These are phyloP conservation scores for Lytechinus variegatus DNA, from an alignment of 35 echinoderm and acorn worm genomes.

Conservation along the genomic window DNA sequence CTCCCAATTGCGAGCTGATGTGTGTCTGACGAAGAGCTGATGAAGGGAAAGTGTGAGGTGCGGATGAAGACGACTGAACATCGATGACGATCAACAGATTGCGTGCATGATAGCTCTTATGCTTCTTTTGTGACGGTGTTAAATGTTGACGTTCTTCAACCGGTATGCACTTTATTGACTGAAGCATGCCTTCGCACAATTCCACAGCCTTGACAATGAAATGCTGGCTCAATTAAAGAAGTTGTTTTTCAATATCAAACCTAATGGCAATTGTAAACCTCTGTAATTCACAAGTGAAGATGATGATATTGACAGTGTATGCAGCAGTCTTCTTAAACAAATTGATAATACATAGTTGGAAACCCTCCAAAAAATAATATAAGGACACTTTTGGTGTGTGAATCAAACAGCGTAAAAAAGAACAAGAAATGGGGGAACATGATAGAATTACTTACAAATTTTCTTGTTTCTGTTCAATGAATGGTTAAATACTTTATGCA, in stretches of 20 bases:
- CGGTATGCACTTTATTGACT: not conserved
- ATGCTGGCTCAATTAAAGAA: not conserved
- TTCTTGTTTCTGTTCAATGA: no score
- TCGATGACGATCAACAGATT: constrained; percentile 2
- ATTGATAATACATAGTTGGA: not conserved
- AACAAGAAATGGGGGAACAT: no score
- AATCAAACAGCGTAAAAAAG: not conserved
- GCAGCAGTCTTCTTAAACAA: not conserved
- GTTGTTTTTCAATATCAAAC: not conserved
- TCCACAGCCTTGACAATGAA: not conserved
- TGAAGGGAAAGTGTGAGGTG: not conserved
- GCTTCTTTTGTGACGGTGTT: not conserved
- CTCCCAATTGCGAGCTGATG: not conserved
- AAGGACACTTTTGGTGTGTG: not conserved
- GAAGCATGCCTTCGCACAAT: not conserved
- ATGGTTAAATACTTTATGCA: no score
- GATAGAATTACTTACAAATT: no score
- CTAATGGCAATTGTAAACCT: not conserved
- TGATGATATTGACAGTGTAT: not conserved
- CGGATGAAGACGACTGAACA: not conserved
- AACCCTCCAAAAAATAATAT: not conserved
- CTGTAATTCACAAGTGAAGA: not conserved
- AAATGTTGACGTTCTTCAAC: not conserved
- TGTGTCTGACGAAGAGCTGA: not conserved
- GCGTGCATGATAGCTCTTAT: not conserved